These are phyloP conservation scores for Eublepharis macularius DNA, from an alignment of 2,113 vertebrate genomes.

Conservation along the genomic window DNA sequence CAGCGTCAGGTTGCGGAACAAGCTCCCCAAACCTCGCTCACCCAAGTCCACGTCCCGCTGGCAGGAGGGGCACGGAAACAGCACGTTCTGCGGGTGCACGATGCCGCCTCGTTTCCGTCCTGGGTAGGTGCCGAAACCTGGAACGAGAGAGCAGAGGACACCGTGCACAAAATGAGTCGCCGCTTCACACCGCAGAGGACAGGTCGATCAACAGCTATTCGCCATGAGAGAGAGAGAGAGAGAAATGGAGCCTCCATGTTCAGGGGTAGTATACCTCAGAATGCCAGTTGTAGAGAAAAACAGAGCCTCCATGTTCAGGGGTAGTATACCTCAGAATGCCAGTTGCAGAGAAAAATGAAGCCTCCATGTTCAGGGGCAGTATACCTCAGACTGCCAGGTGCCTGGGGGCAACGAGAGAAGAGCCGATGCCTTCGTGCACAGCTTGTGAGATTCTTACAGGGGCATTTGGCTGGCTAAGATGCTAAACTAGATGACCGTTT, in stretches of 20 bases:
- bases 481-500: too few relatives aligned
- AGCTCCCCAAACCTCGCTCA: conserved; percentile 87
- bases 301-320: too few relatives aligned
- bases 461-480: too few relatives aligned
- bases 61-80: conserved; percentile 92
- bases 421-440: too few relatives aligned
- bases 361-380: background rate
- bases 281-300: too few relatives aligned
- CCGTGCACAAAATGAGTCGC: rapidly evolving
- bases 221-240: background rate
- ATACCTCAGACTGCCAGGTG: background rate
- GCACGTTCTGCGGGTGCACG: conserved; percentile 78
- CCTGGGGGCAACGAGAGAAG: background rate
- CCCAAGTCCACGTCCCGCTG: conserved; percentile 91
- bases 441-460: too few relatives aligned
- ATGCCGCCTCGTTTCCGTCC: conserved; percentile 83
- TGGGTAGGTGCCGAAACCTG: conserved; percentile 91
- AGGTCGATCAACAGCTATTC: background rate
- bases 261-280: too few relatives aligned
- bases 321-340: too few relatives aligned
- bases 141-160: background rate
- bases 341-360: too few relatives aligned
- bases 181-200: too few relatives aligned
- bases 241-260: too few relatives aligned
- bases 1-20: conserved; percentile 94